Conservation (phyloP, 2,113 vertebrate species). For the Stigmatopora argus region DNA sequence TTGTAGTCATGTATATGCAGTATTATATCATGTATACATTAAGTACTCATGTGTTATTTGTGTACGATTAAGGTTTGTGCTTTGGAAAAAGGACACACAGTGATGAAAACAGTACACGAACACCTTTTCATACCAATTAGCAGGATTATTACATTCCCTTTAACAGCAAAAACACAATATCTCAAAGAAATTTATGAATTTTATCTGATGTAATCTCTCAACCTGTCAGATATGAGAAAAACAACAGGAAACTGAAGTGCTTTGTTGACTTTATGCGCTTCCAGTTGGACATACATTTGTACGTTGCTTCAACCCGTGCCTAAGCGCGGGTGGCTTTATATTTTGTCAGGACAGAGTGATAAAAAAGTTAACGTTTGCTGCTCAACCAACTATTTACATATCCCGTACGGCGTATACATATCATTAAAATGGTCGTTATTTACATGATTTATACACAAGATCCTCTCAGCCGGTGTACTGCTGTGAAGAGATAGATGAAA, state of each 20-base stretch:
- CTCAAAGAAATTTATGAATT: neutral
- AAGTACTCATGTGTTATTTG: too few species aligned
- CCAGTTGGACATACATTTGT: conserved; percentile 10
- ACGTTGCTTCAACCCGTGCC: conserved; percentile 3
- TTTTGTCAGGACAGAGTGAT: conserved; percentile 50
- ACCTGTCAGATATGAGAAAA: neutral
- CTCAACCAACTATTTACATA: conserved; percentile 69
- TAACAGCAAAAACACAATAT: too few species aligned
- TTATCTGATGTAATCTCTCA: neutral
- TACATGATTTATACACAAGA: conserved; percentile 72
- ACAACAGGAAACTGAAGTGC: conserved; percentile 31
- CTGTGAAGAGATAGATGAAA: conserved; percentile 39
- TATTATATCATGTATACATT: too few species aligned
- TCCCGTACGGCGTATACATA: conserved; percentile 34
- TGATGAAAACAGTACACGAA: too few species aligned
- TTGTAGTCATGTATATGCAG: too few species aligned
- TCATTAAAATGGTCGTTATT: conserved; percentile 52
- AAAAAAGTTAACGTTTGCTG: conserved; percentile 56
- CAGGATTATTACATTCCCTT: too few species aligned
- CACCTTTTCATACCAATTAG: too few species aligned
- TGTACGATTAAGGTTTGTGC: too few species aligned
- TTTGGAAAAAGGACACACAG: too few species aligned
- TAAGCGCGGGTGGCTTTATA: conserved; percentile 39
- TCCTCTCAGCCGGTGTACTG: conserved; percentile 22
- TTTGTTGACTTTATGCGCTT: neutral